Evolutionary conservation across 2,797 vertebrate genomes (phyloP).

Genomic region (Gallinago nigripennis): DNA sequence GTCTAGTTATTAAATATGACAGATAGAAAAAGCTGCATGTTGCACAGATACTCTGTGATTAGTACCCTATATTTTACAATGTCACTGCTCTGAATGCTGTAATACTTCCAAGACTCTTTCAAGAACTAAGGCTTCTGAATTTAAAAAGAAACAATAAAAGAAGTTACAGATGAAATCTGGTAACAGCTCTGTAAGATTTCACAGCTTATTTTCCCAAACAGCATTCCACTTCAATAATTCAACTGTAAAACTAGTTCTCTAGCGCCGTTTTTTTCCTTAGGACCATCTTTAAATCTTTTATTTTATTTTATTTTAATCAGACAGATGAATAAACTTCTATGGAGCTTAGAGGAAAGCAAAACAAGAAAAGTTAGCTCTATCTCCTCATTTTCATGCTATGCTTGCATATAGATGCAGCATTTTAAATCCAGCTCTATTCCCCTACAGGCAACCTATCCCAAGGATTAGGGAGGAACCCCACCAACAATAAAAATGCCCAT

Average conservation of each 20-base stretch:
- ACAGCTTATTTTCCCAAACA: conserved; percentile 42
- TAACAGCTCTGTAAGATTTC: conserved; percentile 28
- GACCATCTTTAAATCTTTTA: neutral
- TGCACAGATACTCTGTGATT: conserved; percentile 65
- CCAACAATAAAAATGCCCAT: conserved; percentile 15
- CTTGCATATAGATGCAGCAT: neutral
- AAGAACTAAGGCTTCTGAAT: conserved; percentile 49
- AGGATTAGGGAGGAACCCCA: neutral
- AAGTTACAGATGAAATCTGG: conserved; percentile 38
- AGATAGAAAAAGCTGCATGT: conserved; percentile 69
- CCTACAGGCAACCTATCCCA: neutral
- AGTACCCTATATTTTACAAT: conserved; percentile 71
- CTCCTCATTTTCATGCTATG: conserved; percentile 9
- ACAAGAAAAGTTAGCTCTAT: conserved; percentile 16
- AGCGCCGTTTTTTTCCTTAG: accelerated
- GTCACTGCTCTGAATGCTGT: conserved; percentile 38
- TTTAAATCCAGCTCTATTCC: neutral
- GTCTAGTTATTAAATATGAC: conserved; percentile 77
- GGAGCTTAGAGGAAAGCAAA: neutral
- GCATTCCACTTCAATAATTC: conserved; percentile 12
- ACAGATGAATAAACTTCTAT: neutral
- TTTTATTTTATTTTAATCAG: conserved; percentile 31
- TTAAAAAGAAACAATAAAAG: conserved; percentile 52
- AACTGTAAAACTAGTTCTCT: neutral
- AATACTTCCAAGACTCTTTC: conserved; percentile 59